Base-by-base conservation (phyloP, 2,797 vertebrate species). In the Tauraco hartlaubi region DNA sequence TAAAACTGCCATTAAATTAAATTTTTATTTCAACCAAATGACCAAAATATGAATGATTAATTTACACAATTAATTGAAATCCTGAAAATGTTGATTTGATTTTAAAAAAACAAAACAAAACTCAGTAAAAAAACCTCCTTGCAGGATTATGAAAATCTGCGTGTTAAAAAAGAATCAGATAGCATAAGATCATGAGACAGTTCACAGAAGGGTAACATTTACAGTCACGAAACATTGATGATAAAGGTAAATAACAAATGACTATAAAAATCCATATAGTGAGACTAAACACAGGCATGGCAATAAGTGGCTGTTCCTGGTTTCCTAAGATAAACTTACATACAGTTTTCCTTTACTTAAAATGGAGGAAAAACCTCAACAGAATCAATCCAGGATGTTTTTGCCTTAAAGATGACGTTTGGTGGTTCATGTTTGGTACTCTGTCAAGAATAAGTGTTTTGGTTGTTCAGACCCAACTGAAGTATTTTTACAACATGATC, bases 381-480 rank as follows among this genome's bases (percentile, higher is more conserved):
- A 29, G 44, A 58, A 37, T 28, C 15, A 63, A 14, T 18, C 17
- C 25, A 41, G 46, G 20, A 18, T 22, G 14, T 1, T 35, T 59
- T 82, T 49, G 2, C 44, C 35, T 48, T n/a, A 6, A 12, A 28
- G 61, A 7, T 16, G 31, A 11, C 6, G 9, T 5, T 39, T 74
- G 46, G 17, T 46, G 58, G 2, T 17, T 55, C 19, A 3, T 26
- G 23, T 62, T 25, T 22, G 69, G 4, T 18, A 26, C 22, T 35
- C 17, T 6, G 33, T 25, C 56, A 66, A 25, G 37, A 80, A 25
- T 6, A 26, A 48, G 0, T 7, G 12, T 37, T 35, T 12, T 49
- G 9, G 1, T 0, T 29, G 31, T 21, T 75, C 35, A 35, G 9
- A 8, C 13, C 3, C 18, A 20, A 4, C 12, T 11, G 3, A 33